Conservation (phyloP, 1,140 invertebrate species). For the Limonius californicus region DNA sequence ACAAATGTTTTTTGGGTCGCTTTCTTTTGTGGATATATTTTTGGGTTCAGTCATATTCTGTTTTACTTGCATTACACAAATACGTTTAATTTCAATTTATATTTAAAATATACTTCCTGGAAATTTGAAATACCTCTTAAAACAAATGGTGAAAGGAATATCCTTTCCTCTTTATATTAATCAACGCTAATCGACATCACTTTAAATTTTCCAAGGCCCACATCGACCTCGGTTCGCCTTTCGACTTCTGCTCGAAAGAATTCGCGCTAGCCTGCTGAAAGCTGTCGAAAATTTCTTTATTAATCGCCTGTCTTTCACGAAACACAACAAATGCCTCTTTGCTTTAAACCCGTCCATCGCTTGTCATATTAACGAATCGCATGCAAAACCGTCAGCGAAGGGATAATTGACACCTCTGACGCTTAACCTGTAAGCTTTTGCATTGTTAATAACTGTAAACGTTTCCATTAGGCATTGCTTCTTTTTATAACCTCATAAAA, state of each 20-base stretch:
- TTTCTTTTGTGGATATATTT: no score
- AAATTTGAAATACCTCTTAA: neutral
- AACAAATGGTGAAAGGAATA: neutral
- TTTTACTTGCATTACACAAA: no score
- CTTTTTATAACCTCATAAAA: neutral
- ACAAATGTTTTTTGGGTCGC: no score
- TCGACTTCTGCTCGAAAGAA: no score
- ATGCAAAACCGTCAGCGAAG: neutral
- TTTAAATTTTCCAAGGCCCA: neutral
- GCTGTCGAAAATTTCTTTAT: neutral
- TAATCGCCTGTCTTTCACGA: neutral
- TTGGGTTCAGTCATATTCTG: no score
- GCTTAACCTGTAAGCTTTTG: constrained; percentile 9
- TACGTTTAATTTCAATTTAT: no score
- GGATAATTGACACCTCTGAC: constrained; percentile 6
- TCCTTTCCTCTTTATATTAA: neutral
- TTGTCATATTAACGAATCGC: constrained; percentile 6
- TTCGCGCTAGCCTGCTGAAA: neutral
- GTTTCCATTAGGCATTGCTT: constrained; percentile 2
- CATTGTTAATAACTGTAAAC: neutral
- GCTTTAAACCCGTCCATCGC: constrained; percentile 13
- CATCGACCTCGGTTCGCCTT: no score
- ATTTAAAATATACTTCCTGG: no score
- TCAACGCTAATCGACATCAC: neutral
- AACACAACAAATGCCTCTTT: neutral